Base-by-base conservation (phyloP, 2,797 vertebrate species). In the Pelobates cultripes region DNA sequence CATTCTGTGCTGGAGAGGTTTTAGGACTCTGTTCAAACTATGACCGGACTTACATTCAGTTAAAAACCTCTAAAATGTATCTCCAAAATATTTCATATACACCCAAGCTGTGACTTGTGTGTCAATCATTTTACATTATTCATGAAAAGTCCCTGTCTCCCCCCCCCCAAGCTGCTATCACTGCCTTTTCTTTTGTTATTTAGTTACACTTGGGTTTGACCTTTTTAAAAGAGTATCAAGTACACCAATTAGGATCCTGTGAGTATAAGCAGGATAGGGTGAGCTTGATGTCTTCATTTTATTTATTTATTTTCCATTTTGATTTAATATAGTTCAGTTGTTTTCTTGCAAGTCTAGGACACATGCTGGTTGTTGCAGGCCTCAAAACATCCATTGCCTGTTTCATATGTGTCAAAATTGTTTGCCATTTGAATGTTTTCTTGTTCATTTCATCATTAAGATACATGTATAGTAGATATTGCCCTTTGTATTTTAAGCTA, bases 401-500 rank as follows among this genome's bases (percentile, higher is more conserved):
- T 88, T 86, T 78, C 84, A 72, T 78, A 92, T 92, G 91, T 91
- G 82, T 84, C 89, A 91, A 94, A 97, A 97, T 96, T 97, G 97
- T 98, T 99, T 99, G 97, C 96, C 97, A 97, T 98, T 94, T 95
- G 96, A 96, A 93, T 92, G 91, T 88, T 90, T 89, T 89, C 90
- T 87, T 88, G 85, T 88, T 91, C 88, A 85, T 79, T 91, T 83
- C 90, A 84, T 90, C 89, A 87, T 92, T 89, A 91, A 91, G 90
- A 90, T 86, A 86, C 79, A 86, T 89, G 86, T 86, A 89, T 92
- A 88, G 89, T 84, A 70, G 72, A 75, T 42, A 28, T 55, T 51
- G 47, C 90, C 89, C 87, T 87, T 88, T 92, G 91, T 92, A 88
- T 91, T 94, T 92, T 93, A 93, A 92, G 93, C 89, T 97, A 98